A percentile compares a stretch with the other conserved stretches of the same genome.
These are phyloP conservation scores for Opisthocomus hoazin DNA, from an alignment of 2,113 vertebrate genomes.

Conservation along the genomic window DNA sequence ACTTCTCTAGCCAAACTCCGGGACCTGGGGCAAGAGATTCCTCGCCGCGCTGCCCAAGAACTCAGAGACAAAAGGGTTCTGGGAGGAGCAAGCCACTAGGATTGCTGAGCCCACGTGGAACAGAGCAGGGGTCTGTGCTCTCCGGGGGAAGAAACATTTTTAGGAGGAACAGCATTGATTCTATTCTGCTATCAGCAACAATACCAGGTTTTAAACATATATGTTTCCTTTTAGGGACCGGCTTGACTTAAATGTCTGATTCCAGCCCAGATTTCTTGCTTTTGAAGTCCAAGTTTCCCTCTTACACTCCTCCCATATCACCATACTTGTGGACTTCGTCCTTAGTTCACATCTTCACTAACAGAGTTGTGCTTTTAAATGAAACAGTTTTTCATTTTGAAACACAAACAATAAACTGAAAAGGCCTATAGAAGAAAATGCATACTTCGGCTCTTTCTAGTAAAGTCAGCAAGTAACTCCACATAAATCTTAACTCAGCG, in stretches of 20 bases:
- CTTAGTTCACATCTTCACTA: neutral
- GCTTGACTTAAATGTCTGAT: neutral
- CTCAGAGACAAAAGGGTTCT: neutral
- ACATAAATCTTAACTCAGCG: neutral
- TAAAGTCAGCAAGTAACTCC: neutral
- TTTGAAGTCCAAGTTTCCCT: neutral
- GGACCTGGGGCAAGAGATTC: neutral
- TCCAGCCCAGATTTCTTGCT: neutral
- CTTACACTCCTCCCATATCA: neutral
- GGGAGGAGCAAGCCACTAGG: neutral
- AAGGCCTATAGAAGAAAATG: neutral
- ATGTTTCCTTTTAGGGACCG: neutral
- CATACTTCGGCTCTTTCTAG: neutral
- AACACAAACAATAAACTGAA: neutral
- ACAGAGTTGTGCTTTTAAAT: neutral
- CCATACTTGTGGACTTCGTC: neutral
- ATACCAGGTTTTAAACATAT: neutral
- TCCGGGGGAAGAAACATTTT: neutral
- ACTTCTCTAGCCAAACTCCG: neutral
- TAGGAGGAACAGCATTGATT: neutral
- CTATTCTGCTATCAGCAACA: neutral
- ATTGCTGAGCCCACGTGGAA: neutral
- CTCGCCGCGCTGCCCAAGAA: neutral
- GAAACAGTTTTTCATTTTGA: neutral
- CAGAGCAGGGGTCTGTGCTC: neutral